phyloP scores from a whole-genome alignment of 2,888 invertebrate genomes.

The Coelogynopora nodosa region DNA sequence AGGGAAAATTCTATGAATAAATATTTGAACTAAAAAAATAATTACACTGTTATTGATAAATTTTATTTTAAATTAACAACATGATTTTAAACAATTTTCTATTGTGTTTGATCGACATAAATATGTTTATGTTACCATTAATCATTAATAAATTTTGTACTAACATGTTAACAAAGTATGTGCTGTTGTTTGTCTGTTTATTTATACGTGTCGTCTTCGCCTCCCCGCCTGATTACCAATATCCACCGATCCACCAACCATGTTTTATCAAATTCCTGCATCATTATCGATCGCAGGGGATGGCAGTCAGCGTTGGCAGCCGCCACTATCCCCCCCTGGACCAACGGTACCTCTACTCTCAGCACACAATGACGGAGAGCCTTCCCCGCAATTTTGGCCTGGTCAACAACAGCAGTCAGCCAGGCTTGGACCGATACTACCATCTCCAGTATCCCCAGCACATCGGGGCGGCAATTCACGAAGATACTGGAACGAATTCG shows the following conservation, averaged over 20 bases:
- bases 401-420: neutral
- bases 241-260: neutral
- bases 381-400: neutral
- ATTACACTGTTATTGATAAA: too few relatives aligned
- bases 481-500: constrained; percentile 9
- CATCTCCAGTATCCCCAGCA: neutral
- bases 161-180: too few relatives aligned
- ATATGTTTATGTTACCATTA: too few relatives aligned
- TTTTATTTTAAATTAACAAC: too few relatives aligned
- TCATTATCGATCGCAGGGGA: neutral
- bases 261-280: neutral
- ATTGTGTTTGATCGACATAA: too few relatives aligned
- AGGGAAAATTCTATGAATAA: too few relatives aligned
- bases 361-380: neutral
- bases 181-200: neutral
- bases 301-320: neutral
- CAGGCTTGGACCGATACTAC: neutral
- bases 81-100: too few relatives aligned
- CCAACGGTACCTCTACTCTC: constrained; percentile 3
- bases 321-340: neutral
- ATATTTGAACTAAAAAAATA: too few relatives aligned
- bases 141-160: too few relatives aligned
- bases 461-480: neutral
- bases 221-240: neutral
- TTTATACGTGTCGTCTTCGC: neutral